Evolutionary conservation across 2,888 invertebrate genomes (phyloP).

Genomic region (Cosmorhoe ocellata): DNA sequence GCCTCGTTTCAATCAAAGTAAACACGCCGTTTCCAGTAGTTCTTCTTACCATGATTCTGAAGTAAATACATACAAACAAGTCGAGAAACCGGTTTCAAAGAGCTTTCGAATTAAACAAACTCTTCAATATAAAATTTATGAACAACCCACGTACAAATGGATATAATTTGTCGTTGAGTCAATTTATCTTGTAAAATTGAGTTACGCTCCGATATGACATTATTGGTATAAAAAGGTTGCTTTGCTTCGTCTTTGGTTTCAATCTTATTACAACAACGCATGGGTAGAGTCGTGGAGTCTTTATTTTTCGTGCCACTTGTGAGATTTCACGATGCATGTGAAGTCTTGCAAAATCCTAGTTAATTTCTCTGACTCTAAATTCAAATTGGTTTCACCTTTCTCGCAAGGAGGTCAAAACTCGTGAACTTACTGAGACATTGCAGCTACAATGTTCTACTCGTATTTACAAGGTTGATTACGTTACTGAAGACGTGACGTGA

Average conservation of each 20-base stretch:
- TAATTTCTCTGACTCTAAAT: constrained; percentile 1
- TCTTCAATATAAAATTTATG: constrained; percentile 53
- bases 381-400: constrained; percentile 16
- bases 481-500: constrained; percentile 23
- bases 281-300: too few relatives aligned
- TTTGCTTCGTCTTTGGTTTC: not conserved
- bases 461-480: constrained; percentile 25
- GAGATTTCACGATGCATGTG: too few relatives aligned
- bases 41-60: constrained; percentile 30
- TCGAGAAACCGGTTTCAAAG: constrained; percentile 19
- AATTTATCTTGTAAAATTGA: constrained; percentile 48
- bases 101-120: constrained; percentile 48
- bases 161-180: constrained; percentile 48
- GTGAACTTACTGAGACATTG: constrained; percentile 18
- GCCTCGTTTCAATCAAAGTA: not conserved
- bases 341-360: not conserved
- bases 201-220: constrained; percentile 17
- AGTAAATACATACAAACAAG: constrained; percentile 29
- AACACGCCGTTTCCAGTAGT: constrained; percentile 14
- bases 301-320: too few relatives aligned
- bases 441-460: constrained; percentile 21
- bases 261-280: not conserved
- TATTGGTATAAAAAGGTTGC: constrained; percentile 8
- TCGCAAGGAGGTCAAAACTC: constrained; percentile 12
- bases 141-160: constrained; percentile 38